Conservation (phyloP, 2,797 vertebrate genomes). For the Ceryle rudis region DNA sequence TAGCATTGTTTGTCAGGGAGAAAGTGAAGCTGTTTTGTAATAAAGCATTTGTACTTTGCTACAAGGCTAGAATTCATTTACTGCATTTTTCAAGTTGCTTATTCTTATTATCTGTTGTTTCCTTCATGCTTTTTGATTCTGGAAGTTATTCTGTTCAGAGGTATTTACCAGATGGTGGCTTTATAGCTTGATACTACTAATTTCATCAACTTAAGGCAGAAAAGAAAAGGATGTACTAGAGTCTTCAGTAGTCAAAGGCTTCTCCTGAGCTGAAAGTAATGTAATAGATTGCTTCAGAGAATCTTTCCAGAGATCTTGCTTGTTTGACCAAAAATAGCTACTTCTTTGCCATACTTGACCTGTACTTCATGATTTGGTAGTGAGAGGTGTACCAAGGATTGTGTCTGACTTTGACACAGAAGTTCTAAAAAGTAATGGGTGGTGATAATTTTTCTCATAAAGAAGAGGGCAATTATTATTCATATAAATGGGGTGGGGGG, state of each 20-base stretch:
- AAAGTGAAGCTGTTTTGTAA: not conserved
- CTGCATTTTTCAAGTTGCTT: not conserved
- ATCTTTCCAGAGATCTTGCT: not conserved
- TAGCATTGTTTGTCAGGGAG: not conserved
- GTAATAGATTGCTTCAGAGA: not conserved
- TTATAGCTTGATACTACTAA: not conserved
- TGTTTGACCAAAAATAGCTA: not conserved
- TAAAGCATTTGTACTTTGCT: not conserved
- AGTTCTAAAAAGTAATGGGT: not conserved
- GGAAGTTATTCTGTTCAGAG: not conserved
- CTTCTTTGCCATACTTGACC: not conserved
- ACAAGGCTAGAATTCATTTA: not conserved
- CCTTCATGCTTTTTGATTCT: not conserved
- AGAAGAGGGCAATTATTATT: not conserved
- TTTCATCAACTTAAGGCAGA: not conserved
- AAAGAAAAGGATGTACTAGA: not conserved
- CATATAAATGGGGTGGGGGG: not conserved
- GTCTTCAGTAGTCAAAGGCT: not conserved
- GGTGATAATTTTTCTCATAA: not conserved
- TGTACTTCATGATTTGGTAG: not conserved
- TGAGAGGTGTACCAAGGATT: not conserved
- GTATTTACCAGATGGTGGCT: not conserved
- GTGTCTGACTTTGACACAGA: not conserved
- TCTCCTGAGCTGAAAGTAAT: not conserved
- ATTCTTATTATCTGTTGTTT: not conserved